A percentile compares a stretch with the other conserved stretches of the same genome.
These are phyloP conservation scores for Herpetotheres cachinnans DNA, from an alignment of 2,113 vertebrate genomes.

Conservation along the genomic window DNA sequence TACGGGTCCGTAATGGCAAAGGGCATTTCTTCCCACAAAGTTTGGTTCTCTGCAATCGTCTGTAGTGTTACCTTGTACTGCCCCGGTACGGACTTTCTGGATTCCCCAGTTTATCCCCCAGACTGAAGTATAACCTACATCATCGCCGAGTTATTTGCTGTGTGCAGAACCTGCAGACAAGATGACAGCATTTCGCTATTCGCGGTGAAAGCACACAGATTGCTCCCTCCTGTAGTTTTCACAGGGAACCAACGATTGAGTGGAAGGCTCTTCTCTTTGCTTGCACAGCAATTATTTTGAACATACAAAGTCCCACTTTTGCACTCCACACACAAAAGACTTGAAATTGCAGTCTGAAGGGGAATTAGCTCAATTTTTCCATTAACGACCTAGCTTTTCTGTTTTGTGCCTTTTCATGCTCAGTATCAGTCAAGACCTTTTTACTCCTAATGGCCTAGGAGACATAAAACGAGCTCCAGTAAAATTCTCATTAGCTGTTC, in stretches of 20 bases:
- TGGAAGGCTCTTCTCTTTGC: not conserved
- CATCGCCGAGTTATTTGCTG: not conserved
- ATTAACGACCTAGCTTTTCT: not conserved
- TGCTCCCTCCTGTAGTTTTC: not conserved
- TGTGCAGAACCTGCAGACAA: not conserved
- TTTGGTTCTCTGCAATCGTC: not conserved
- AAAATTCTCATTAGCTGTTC: not conserved
- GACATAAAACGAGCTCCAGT: not conserved
- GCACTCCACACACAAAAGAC: not conserved
- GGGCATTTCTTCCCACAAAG: not conserved
- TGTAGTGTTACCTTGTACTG: not conserved
- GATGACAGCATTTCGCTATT: accelerated
- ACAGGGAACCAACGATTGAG: not conserved
- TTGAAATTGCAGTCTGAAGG: not conserved
- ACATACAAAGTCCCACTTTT: not conserved
- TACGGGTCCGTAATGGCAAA: accelerated
- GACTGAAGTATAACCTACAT: accelerated
- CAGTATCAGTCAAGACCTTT: not conserved
- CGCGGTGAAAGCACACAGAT: accelerated
- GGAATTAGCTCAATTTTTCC: not conserved
- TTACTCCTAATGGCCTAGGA: not conserved
- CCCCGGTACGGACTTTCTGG: not conserved
- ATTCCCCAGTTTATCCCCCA: not conserved
- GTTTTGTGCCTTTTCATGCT: not conserved
- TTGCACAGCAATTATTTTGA: not conserved